A percentile compares a stretch with the other conserved stretches of the same genome.
phyloP scores from a whole-genome alignment of 2,888 invertebrate genomes.

The Dicranocentrus wangi region DNA sequence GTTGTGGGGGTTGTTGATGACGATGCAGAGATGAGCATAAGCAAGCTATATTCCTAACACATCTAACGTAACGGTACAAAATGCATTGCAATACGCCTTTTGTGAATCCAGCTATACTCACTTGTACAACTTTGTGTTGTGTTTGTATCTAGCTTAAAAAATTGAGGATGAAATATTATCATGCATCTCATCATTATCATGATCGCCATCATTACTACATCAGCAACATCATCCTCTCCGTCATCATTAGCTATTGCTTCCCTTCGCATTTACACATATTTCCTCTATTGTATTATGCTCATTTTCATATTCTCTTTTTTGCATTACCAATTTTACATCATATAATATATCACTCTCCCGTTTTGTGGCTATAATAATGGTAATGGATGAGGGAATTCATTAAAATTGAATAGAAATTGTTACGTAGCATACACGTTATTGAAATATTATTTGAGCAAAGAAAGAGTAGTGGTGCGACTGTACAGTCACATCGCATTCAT shows the following conservation, averaged over 20 bases:
- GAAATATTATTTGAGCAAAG: background rate
- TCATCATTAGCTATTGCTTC: slow-evolving; percentile 37
- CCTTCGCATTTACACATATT: slow-evolving; percentile 13
- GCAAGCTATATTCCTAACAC: too few species aligned
- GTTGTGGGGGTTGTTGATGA: too few species aligned
- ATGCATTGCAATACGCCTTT: slow-evolving; percentile 43
- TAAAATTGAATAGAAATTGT: slow-evolving; percentile 15
- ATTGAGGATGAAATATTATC: slow-evolving; percentile 34
- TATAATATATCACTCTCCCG: background rate
- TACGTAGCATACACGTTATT: too few species aligned
- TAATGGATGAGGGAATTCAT: slow-evolving; percentile 21
- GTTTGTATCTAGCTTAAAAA: slow-evolving; percentile 29
- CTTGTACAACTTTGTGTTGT: slow-evolving; percentile 13
- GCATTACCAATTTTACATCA: slow-evolving; percentile 26
- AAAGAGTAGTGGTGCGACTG: too few species aligned
- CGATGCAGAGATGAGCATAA: too few species aligned
- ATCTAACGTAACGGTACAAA: slow-evolving; percentile 57
- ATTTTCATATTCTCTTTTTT: too few species aligned
- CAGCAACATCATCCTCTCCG: slow-evolving; percentile 36
- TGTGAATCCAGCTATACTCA: slow-evolving; percentile 13
- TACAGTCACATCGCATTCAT: too few species aligned
- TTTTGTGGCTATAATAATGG: background rate
- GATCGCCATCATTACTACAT: slow-evolving; percentile 14
- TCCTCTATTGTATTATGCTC: slow-evolving; percentile 15
- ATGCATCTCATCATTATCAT: slow-evolving; percentile 25